Percentiles rank a stretch among this genome's conserved stretches.
phyloP scores from a whole-genome alignment of 2,113 vertebrate genomes.

The Tachycineta bicolor region DNA sequence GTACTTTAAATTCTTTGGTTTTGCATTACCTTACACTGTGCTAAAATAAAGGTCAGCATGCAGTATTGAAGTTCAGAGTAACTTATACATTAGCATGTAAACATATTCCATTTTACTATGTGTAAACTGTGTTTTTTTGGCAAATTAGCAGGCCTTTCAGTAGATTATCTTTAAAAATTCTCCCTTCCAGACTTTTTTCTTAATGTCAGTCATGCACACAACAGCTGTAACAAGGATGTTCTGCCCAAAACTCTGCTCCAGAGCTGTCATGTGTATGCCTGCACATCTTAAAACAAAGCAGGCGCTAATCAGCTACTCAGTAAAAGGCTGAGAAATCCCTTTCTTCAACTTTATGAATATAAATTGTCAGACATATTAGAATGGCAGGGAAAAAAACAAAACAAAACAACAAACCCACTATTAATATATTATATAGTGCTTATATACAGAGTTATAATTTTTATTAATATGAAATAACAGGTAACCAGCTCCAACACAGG shows the following conservation, averaged over 20 bases:
- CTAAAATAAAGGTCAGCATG: not conserved
- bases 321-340: not conserved
- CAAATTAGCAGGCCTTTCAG: not conserved
- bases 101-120: not conserved
- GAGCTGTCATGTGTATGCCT: not conserved
- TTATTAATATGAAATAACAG: not conserved
- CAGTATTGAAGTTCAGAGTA: not conserved
- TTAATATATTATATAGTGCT: not conserved
- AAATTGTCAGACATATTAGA: not conserved
- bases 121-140: not conserved
- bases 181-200: not conserved
- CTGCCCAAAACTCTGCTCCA: not conserved
- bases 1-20: not conserved
- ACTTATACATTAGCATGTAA: not conserved
- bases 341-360: not conserved
- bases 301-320: not conserved
- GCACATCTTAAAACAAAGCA: not conserved
- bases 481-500: not conserved
- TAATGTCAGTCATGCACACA: not conserved
- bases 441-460: not conserved
- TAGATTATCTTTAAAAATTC: not conserved
- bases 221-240: not conserved
- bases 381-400: no score
- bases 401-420: no score
- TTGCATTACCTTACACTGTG: not conserved